A percentile compares a stretch with the other conserved stretches of the same genome.
Evolutionary conservation across 1,140 invertebrate species (phyloP).

Genomic region (Drosophila bocqueti): DNA sequence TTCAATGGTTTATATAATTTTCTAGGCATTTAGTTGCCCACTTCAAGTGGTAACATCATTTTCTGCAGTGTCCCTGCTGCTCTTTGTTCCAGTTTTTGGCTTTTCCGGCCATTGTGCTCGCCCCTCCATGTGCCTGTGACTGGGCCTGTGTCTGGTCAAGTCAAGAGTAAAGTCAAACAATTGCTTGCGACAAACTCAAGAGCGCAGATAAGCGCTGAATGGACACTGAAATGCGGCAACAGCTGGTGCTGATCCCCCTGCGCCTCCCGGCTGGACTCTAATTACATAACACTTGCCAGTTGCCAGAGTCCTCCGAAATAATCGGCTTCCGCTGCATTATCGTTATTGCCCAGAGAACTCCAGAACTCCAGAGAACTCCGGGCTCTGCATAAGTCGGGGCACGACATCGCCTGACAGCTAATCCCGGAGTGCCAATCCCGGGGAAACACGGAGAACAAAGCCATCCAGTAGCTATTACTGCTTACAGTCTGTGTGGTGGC

Average conservation of each 20-base stretch:
- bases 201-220: constrained; percentile 72
- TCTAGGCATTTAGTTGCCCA: neutral
- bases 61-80: constrained; percentile 28
- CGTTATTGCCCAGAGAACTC: constrained; percentile 23
- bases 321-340: constrained; percentile 43
- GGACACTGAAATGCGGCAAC: constrained; percentile 26
- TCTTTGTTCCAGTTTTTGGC: constrained; percentile 59
- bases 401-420: constrained; percentile 27
- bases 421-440: constrained; percentile 30
- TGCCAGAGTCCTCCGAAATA: neutral
- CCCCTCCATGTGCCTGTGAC: constrained; percentile 4
- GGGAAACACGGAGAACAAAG: constrained; percentile 12
- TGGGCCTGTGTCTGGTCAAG: constrained; percentile 25
- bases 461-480: constrained; percentile 1
- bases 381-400: neutral
- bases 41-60: neutral
- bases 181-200: constrained; percentile 76
- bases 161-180: constrained; percentile 64
- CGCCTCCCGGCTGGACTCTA: constrained; percentile 7
- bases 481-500: constrained; percentile 5
- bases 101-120: constrained; percentile 23
- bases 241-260: neutral
- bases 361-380: neutral
- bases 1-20: neutral
- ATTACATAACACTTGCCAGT: constrained; percentile 33